phyloP scores from a whole-genome alignment of 2,888 invertebrate genomes.

The Phrixothrix hirtus region DNA sequence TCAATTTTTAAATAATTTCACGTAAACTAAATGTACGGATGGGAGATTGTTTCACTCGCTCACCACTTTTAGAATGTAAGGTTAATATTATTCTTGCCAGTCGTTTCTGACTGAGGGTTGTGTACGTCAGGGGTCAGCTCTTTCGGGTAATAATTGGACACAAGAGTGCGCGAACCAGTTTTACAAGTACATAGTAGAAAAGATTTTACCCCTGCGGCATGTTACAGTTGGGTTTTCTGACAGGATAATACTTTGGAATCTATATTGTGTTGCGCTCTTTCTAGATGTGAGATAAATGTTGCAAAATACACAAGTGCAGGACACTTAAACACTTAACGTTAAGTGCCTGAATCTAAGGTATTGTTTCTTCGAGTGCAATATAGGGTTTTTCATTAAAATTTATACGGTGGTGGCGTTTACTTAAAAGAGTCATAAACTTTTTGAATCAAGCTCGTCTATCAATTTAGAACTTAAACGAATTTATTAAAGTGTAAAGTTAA shows the following conservation, averaged over 20 bases:
- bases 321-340: too few species aligned
- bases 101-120: conserved; percentile 22
- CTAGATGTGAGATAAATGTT: too few species aligned
- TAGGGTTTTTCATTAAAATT: too few species aligned
- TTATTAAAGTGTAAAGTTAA: too few species aligned
- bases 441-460: too few species aligned
- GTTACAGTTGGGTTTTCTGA: conserved; percentile 35
- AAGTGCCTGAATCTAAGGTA: too few species aligned
- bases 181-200: conserved; percentile 39
- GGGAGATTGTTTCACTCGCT: conserved; percentile 15
- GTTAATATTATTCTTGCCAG: conserved; percentile 21
- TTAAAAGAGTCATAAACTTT: too few species aligned
- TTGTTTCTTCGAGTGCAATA: too few species aligned
- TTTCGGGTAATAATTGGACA: conserved; percentile 41
- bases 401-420: too few species aligned
- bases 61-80: conserved; percentile 8
- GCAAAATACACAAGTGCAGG: conserved; percentile 2
- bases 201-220: conserved; percentile 43
- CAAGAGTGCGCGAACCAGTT: conserved; percentile 41
- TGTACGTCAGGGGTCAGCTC: conserved; percentile 29
- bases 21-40: too few species aligned
- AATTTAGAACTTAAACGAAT: too few species aligned
- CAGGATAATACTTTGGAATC: conserved; percentile 18
- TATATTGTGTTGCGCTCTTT: background rate
- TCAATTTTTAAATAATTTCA: too few species aligned